Base-by-base conservation (phyloP, 1,140 invertebrate genomes). In the Dryas iulia region DNA sequence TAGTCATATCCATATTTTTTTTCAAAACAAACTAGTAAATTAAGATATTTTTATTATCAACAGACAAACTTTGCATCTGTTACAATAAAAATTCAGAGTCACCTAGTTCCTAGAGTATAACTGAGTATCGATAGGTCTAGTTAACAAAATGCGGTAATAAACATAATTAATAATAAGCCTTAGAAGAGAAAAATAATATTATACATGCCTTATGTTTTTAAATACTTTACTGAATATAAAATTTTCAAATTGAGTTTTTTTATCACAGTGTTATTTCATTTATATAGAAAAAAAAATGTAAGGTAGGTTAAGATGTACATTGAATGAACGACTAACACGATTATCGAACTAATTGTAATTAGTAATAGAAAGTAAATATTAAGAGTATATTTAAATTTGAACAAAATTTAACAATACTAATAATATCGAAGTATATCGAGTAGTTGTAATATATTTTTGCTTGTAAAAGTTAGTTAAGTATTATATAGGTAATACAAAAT, bases 101-200 rank as follows among this genome's bases (percentile, higher is more conserved):
- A 82, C 83, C 83, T 85, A 83, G 83, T 83, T 82, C 79, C 81
- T 82, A 81, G 68, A 59, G 57, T 39, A 35, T 59, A 71, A 72
- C 65, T 53, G 39, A 66, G n/a, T 47, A 47, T 47, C 39, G 39
- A 47, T 47, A 47, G 39, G 39, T 21, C 18, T 47, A 47, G 18
- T 21, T 47, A 47, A 47, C 6, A 2, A 18, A 7, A 18, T 14
- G 31, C 31, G n/a, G n/a, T n/a, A 14, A 47, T 47, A 47, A 47
- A 47, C 18, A 47, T 47, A 47, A 35, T 35, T 14, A n/a, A n/a
- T n/a, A n/a, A 14, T 35, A 12, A 14, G n/a, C 33, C 33, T 35
- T 35, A 12, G 21, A 28, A 28, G 3, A 47, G 39, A 47, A 47
- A 1, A 18, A 10, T 47, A 18, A 47, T 47, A 47, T 18, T 18